Base-by-base conservation (phyloP, 2,888 invertebrate species). In the Lasioglossum villosulum region DNA sequence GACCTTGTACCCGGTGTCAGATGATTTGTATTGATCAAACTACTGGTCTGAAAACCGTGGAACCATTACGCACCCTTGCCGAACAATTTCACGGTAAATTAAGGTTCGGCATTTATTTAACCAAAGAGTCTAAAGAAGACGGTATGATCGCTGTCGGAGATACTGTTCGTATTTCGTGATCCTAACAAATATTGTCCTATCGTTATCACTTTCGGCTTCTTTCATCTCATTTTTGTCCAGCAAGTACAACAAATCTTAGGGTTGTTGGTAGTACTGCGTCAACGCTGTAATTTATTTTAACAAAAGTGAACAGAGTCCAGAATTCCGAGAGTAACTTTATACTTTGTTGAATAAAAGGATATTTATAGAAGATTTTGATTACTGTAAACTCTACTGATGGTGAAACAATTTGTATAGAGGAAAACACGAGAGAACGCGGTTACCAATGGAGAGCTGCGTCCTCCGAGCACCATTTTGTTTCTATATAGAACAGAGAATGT, bases 21-120 rank as follows among this genome's bases (percentile, higher is more conserved):
- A 99, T 99, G 98, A 97, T 99, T 83, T 99, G 99, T 94, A 97
- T 99, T 85, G 97, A 99, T 95, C 99, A 99, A 95, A 96, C 96
- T 71, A 98, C 97, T 2, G 98, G 98, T 0, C 96, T 97, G 89
- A 98, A 97, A 92, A 97, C 97, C 0, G 96, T 97, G 0, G 98
- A 98, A 94, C 98, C 98, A 0, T 95, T 98, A 19, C 96, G 97
- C 87, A 97, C 98, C 1, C 96, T 98, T 89, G 97, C 98, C 0
- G 96, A 96, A 92, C 96, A 97, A 91, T 97, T 97, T 92, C 96
- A 96, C 83, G 98, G 98, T 2, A 98, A 98, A 96, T 96, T 98
- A 87, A 96, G 96, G 56, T 98, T 98, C 93, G 98, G 98, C n/a
- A 96, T 98, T 84, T 98, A 98, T 94, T 95, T 98, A 52, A 92